These are phyloP conservation scores for Phrynocephalus forsythii DNA, from an alignment of 2,797 vertebrate species.

Conservation along the genomic window DNA sequence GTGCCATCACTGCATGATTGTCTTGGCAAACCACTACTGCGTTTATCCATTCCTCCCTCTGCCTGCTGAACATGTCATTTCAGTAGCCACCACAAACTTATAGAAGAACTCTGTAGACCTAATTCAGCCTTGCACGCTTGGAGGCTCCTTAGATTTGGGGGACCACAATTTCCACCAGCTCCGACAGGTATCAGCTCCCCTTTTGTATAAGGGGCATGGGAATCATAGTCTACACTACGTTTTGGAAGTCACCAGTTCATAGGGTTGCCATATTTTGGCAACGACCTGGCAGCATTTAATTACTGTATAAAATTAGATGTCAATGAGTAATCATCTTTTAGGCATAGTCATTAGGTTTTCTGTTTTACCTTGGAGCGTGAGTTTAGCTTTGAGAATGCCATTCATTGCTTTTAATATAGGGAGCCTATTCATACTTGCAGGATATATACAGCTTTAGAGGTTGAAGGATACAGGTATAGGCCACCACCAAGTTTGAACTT, in stretches of 20 bases:
- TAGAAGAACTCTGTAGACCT: neutral
- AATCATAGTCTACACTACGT: neutral
- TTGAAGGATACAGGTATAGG: neutral
- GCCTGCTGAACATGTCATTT: neutral
- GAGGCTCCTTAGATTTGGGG: neutral
- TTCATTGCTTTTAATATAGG: too few species aligned
- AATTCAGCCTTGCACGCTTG: neutral
- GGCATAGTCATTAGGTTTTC: neutral
- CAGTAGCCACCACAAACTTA: neutral
- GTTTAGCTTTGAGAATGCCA: neutral
- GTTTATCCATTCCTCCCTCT: neutral
- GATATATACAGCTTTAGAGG: too few species aligned
- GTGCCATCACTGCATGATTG: neutral
- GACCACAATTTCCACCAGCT: neutral
- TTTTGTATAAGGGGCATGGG: too few species aligned
- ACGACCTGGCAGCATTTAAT: too few species aligned
- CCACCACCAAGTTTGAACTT: neutral
- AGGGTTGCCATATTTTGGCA: too few species aligned
- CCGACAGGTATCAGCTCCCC: too few species aligned
- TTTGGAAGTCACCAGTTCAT: too few species aligned
- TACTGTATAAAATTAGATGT: too few species aligned
- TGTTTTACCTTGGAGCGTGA: neutral
- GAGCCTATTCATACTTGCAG: too few species aligned
- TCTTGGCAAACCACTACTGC: neutral
- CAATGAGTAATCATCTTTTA: neutral